These are phyloP conservation scores for Myotis findleyi DNA, from an alignment of 2,797 vertebrate genomes.

Conservation along the genomic window DNA sequence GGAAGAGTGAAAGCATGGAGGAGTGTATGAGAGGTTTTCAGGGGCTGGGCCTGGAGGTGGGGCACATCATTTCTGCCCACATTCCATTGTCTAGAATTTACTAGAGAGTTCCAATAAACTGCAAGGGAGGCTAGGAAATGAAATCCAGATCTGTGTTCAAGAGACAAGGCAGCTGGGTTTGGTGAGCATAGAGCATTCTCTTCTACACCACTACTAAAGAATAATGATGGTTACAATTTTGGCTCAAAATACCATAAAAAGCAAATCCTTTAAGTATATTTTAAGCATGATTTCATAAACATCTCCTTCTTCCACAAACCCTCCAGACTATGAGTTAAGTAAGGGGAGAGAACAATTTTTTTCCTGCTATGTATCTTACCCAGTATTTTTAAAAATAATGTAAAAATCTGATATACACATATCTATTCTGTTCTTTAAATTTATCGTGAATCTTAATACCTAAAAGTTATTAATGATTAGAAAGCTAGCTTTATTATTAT, in stretches of 20 bases:
- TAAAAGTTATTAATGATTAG: neutral
- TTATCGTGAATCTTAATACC: neutral
- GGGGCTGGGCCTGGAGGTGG: neutral
- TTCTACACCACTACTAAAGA: neutral
- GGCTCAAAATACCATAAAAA: slow-evolving; percentile 8
- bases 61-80: neutral
- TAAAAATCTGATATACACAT: neutral
- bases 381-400: neutral
- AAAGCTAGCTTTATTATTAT: neutral
- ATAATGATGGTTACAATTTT: neutral
- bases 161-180: neutral
- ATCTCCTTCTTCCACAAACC: neutral
- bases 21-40: neutral
- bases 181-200: neutral
- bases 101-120: neutral
- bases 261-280: neutral
- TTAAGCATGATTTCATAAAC: neutral
- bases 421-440: neutral
- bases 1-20: neutral
- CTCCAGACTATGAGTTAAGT: neutral
- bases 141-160: neutral
- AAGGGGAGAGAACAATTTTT: neutral
- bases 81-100: neutral
- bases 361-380: neutral
- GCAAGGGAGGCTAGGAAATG: neutral